Evolutionary conservation across 2,888 invertebrate species (phyloP).

Genomic region (Nomada ruficornis): DNA sequence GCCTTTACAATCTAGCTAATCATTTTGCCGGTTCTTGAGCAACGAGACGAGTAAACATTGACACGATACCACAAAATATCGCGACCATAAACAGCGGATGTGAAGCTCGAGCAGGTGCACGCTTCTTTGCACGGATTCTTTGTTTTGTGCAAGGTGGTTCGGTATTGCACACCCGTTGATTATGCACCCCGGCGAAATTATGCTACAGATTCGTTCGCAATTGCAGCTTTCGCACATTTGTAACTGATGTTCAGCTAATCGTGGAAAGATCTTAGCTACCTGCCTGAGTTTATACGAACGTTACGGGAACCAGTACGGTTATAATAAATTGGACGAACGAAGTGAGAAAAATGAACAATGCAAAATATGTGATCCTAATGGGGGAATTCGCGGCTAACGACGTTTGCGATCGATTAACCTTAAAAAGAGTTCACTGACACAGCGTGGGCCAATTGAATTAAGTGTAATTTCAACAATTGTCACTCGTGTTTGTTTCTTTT

Average conservation of each 20-base stretch:
- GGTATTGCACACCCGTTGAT: conserved; percentile 18
- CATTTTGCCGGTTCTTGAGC: conserved; percentile 18
- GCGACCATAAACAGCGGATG: conserved; percentile 45
- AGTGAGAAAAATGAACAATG: neutral
- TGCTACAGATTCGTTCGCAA: conserved; percentile 13
- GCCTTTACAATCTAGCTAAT: too few species aligned
- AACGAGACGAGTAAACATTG: conserved; percentile 34
- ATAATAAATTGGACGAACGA: neutral
- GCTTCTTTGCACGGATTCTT: conserved; percentile 36
- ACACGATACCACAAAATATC: conserved; percentile 32
- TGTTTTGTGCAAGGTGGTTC: conserved; percentile 35
- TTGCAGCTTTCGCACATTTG: conserved; percentile 10
- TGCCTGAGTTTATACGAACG: neutral
- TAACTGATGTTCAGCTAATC: neutral
- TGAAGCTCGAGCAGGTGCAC: conserved; percentile 50
- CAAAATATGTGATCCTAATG: neutral
- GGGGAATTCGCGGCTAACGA: neutral
- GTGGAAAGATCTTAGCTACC: neutral
- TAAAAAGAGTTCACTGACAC: neutral
- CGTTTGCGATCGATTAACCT: neutral
- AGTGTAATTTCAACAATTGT: neutral
- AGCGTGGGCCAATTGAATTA: neutral
- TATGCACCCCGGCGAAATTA: conserved; percentile 22
- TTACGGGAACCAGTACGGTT: neutral
- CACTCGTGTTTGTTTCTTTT: neutral